A percentile compares a stretch with the other conserved stretches of the same genome.
phyloP scores from a whole-genome alignment of 30 jellyfish, hydroid and myxozoan species.

The Hydra vulgaris region DNA sequence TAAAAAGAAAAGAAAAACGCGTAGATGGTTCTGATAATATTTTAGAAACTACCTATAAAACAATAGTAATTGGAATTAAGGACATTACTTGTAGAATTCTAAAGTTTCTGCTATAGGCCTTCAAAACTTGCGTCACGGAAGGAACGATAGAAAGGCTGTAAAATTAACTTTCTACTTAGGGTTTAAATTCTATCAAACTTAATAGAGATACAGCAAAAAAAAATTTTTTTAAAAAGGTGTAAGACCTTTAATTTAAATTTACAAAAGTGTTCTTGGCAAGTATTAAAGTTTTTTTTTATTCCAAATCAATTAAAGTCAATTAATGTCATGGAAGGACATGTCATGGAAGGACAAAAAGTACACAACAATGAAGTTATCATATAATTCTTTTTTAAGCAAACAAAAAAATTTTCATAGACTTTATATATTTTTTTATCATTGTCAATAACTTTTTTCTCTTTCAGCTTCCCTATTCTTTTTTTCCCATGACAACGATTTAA shows the following conservation, averaged over 20 bases:
- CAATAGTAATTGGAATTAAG: background rate
- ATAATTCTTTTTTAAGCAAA: too few relatives aligned
- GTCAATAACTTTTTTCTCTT: too few relatives aligned
- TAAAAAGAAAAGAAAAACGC: background rate
- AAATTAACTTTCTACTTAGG: background rate
- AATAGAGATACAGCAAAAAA: background rate
- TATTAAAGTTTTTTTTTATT: too few relatives aligned
- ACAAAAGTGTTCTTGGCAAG: background rate
- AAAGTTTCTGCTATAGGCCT: background rate
- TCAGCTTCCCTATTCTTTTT: too few relatives aligned
- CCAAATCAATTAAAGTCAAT: too few relatives aligned
- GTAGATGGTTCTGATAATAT: background rate
- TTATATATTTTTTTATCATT: too few relatives aligned
- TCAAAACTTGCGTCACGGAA: background rate
- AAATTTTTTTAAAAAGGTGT: background rate
- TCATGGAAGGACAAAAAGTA: too few relatives aligned
- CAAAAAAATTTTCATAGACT: too few relatives aligned
- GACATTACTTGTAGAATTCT: background rate
- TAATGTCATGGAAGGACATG: too few relatives aligned
- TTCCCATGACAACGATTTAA: too few relatives aligned
- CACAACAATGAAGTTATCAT: too few relatives aligned
- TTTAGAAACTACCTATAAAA: background rate
- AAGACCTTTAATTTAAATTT: background rate
- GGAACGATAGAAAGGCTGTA: background rate
- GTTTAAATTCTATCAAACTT: background rate